Conservation (phyloP, 2,113 vertebrate genomes). For the Cranoglanis bouderius region DNA sequence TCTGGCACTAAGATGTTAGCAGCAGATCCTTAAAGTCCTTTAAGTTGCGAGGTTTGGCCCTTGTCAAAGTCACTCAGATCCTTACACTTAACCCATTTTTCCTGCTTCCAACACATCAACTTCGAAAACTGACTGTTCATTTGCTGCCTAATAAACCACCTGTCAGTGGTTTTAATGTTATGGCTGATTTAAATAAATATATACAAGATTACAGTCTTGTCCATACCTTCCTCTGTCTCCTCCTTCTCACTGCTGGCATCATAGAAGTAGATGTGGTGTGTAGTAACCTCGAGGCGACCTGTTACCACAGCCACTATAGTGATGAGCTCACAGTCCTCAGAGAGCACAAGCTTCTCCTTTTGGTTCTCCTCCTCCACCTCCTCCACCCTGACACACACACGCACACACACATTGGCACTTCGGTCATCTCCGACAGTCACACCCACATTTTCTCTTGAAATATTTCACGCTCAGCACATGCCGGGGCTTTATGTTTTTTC, state of each 20-base stretch:
- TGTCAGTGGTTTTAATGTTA: no score
- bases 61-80: no score
- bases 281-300: slow-evolving; percentile 91
- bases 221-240: slow-evolving; percentile 90
- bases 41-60: no score
- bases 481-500: neutral
- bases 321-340: slow-evolving; percentile 96
- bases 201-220: neutral
- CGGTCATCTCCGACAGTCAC: neutral
- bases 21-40: no score
- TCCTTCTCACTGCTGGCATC: slow-evolving; percentile 88
- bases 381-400: slow-evolving; percentile 73
- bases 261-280: slow-evolving; percentile 93
- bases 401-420: neutral
- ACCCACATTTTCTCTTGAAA: neutral
- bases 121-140: no score
- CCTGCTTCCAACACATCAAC: no score
- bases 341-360: slow-evolving; percentile 90
- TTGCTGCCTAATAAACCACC: no score
- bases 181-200: neutral
- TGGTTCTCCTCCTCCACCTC: slow-evolving; percentile 87
- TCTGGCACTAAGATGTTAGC: no score
- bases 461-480: neutral
- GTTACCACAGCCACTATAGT: slow-evolving; percentile 86
- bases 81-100: no score